Evolutionary conservation across 2,888 invertebrate genomes (phyloP), one percentile per base, ranked within the genome.

Genomic region (Ochlodes sylvanus): DNA sequence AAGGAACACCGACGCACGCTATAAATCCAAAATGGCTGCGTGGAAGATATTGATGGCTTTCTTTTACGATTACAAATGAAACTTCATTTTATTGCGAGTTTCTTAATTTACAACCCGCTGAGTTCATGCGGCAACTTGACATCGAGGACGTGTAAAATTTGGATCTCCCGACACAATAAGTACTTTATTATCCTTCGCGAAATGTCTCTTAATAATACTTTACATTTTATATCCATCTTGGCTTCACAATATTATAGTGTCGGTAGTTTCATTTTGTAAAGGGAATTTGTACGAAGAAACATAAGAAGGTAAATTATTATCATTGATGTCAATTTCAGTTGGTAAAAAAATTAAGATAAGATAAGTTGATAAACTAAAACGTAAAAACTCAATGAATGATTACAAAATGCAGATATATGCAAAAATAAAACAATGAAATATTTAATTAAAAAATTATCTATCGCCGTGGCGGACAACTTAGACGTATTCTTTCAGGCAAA

Each of bases 51-150:
- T 88, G 87, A 89, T 86, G 87, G 82, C 86, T 85, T 85, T 87
- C 81, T 86, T 88, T 89, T 85, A 88, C 85, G 87, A 87, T 84
- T 80, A 77, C 81, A 72, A 75, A 78, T 77, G 78, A 80, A 78
- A 76, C 75, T 74, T 80, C 78, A 79, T 80, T 85, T 84, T 86
- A 82, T 83, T 82, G 76, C 79, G 68, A 70, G 73, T 75, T 75
- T 79, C 79, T 84, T 84, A 84, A 83, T 87, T 85, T 86, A 84
- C 76, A 76, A 75, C 79, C 68, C 72, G 80, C 68, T 71, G 80
- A 79, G 79, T 76, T 81, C 79, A 81, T 77, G 71, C 72, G 70
- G 70, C 64, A 70, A 75, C 77, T 77, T 79, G 79, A 79, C 78
- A 79, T 77, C 70, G 75, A 73, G 67, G 63, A 65, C 55, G 60